Evolutionary conservation across 2,113 vertebrate species (phyloP), one percentile per base, ranked within the genome.

Genomic region (Paramormyrops kingsleyae): DNA sequence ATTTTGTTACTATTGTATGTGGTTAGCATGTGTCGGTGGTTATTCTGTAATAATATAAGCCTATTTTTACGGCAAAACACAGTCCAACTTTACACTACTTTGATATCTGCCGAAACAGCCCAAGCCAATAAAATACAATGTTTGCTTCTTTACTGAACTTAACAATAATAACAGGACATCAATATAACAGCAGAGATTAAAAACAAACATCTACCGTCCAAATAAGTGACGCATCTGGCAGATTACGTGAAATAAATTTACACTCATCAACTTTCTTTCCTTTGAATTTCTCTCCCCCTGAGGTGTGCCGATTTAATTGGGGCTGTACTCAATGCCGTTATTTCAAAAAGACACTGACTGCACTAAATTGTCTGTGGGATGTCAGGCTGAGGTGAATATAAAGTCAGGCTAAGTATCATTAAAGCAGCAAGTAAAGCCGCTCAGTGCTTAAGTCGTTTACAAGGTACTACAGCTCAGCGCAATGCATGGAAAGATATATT

Each of bases 31-130:
- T 56, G 49, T 56, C 50, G 4, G 5, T 39, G 15, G 27, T 53
- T 50, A 87, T 87, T 87, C 31, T 4, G 5, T 84, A 84, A 87
- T 47, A 53, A 87, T 53, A 49, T 8, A 53, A 21, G 52, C 52
- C 52, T 19, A 53, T 53, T 39, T 87, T 52, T 15, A 88, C 12
- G 2, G 15, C 27, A 42, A 86, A 86, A 31, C 19, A 56, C 31
- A 42, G 35, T 35, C 24, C 47, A 52, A 42, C 7, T 1, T n/a
- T 87, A 89, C 91, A 46, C 91, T 89, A 91, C 90, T 93, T 86
- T 94, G 94, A 92, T 93, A 94, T 91, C 92, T 94, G 93, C 92
- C 91, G 92, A 92, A 94, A 87, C 52, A 91, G 91, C 83, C 83
- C 12, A 42, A 59, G 52, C 87, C 4, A 59, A 47, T 31, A 50